Conservation (phyloP, 2,113 vertebrate species). For the Pachycephala philippinensis region DNA sequence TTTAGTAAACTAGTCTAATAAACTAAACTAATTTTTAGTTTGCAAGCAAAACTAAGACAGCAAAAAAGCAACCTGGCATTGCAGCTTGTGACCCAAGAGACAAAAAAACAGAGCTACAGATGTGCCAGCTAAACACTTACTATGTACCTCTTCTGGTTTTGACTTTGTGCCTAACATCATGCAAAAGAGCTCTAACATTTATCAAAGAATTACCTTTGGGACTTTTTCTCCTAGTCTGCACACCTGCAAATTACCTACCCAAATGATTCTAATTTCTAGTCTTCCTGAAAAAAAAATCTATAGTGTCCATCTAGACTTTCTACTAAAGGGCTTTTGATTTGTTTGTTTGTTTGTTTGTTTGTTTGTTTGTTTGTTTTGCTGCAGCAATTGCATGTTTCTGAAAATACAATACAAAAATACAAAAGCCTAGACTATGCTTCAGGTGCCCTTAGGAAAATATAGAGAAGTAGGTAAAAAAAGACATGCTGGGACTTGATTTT, state of each 20-base stretch:
- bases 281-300: not conserved
- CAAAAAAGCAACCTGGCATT: not conserved
- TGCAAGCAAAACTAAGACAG: not conserved
- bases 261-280: not conserved
- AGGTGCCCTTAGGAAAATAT: not conserved
- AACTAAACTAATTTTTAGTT: not conserved
- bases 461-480: not conserved
- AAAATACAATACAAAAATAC: not conserved
- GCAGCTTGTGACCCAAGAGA: not conserved
- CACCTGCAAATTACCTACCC: not conserved
- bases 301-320: not conserved
- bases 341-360: not conserved
- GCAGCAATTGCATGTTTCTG: not conserved
- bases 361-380: not conserved
- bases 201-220: not conserved
- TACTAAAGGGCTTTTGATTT: not conserved
- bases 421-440: not conserved
- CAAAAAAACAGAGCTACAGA: not conserved
- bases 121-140: not conserved
- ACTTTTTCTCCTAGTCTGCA: not conserved
- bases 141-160: not conserved
- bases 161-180: not conserved
- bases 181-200: not conserved
- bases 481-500: not conserved
- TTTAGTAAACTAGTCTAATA: too few species aligned